Evolutionary conservation across 2,113 vertebrate genomes (phyloP).

Genomic region (Gnathonemus echidnorhynchus): DNA sequence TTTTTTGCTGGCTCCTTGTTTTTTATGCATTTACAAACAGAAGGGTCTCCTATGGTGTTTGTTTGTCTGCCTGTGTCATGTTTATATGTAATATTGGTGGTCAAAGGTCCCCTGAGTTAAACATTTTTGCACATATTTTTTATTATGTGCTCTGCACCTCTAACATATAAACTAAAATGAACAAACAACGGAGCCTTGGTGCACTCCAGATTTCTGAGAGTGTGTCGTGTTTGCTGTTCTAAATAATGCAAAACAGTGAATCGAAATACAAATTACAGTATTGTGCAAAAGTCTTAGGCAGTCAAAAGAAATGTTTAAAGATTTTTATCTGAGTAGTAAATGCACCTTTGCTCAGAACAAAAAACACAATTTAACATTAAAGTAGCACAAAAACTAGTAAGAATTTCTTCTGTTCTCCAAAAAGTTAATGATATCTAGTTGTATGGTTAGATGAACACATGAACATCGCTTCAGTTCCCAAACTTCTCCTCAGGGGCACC

Average conservation of each 20-base stretch:
- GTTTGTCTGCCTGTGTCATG: conserved; percentile 13
- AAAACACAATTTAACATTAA: background rate
- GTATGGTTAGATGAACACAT: background rate
- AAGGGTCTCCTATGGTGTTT: background rate
- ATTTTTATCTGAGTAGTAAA: background rate
- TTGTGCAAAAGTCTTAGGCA: background rate
- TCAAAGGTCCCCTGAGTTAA: conserved; percentile 40
- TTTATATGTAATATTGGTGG: background rate
- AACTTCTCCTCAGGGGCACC: background rate
- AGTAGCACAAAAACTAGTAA: background rate
- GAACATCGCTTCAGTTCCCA: background rate
- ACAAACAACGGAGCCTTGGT: conserved; percentile 26
- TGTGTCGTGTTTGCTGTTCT: background rate
- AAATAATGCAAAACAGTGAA: background rate
- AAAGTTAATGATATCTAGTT: background rate
- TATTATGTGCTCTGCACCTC: background rate
- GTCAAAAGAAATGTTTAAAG: background rate
- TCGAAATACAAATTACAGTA: background rate
- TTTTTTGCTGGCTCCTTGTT: conserved; percentile 24
- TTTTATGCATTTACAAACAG: conserved; percentile 24
- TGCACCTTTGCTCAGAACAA: background rate
- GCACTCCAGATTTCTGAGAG: conserved; percentile 5
- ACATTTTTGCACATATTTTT: background rate
- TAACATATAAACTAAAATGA: background rate
- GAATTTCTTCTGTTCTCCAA: background rate